Percentiles rank a stretch among this genome's conserved stretches.
phyloP scores from a whole-genome alignment of 2,888 invertebrate genomes.

The Parnassius apollo region DNA sequence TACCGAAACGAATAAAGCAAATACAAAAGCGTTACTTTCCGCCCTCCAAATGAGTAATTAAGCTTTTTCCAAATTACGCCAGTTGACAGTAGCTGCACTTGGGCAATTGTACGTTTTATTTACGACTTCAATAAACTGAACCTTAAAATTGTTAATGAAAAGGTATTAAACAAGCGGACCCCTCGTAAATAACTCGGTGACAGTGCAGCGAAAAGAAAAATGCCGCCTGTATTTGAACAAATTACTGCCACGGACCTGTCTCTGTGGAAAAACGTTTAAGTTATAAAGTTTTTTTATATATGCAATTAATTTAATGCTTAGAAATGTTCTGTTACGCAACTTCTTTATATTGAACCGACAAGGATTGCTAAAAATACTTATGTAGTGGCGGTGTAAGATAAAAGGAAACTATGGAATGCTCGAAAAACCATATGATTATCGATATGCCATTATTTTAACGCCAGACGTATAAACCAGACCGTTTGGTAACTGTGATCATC shows the following conservation, averaged over 20 bases:
- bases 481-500: no score
- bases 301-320: slow-evolving; percentile 16
- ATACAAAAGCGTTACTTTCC: slow-evolving; percentile 11
- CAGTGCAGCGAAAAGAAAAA: slow-evolving; percentile 72
- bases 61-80: slow-evolving; percentile 58
- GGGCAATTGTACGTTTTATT: slow-evolving; percentile 70
- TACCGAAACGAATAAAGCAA: no score
- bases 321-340: no score
- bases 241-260: slow-evolving; percentile 47
- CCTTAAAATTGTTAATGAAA: slow-evolving; percentile 82
- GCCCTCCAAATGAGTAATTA: slow-evolving; percentile 38
- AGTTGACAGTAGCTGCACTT: slow-evolving; percentile 56
- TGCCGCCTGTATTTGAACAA: slow-evolving; percentile 68
- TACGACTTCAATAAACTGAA: slow-evolving; percentile 79
- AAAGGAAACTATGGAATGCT: no score
- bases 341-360: no score
- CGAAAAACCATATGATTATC: no score
- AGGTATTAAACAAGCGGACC: slow-evolving; percentile 74
- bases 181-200: slow-evolving; percentile 78
- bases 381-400: no score
- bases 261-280: slow-evolving; percentile 31
- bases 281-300: slow-evolving; percentile 30
- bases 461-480: no score
- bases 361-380: no score
- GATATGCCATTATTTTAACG: no score